Base-by-base conservation (phyloP, 2,113 vertebrate genomes). In the Taurulus bubalis region DNA sequence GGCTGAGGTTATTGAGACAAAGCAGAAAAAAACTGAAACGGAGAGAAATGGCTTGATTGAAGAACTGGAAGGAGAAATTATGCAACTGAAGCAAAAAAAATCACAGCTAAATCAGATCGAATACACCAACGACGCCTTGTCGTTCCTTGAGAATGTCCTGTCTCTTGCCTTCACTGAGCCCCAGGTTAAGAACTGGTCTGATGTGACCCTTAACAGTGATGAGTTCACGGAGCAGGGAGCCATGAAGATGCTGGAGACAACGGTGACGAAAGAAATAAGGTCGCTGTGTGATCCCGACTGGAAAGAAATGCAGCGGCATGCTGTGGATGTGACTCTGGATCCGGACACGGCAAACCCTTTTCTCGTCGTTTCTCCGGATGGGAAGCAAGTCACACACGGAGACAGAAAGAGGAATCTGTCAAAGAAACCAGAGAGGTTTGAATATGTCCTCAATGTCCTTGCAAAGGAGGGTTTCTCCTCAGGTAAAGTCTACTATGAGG, bases 401-500 rank as follows among this genome's bases (percentile, higher is more conserved):
- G 70, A 71, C 36, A 63, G 5, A 1, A 81, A 24, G 32, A 80
- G 4, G 4, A 40, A 5, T 1, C 12, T 71, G 7, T 58, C 20
- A 2, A 38, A 62, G 49, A 72, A 77, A 18, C 67, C 64, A 11
- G 38, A 79, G 53, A 82, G 83, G 53, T 92, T 92, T 55, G 86
- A 81, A 34, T 8, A 68, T 0, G 80, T 85, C 72, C 24, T 60
- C 1, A 90, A 88, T 0, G 70, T 90, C 4, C 53, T 92, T 24
- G 91, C 83, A 26, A 91, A 82, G 16, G 58, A 90, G 38, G 74
- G 85, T 16, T 90, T 93, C 74, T 53, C 71, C 9, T 40, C 67
- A 0, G 83, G 86, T 51, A 90, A 69, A 63, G 87, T 85, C 56
- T 92, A 91, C 79, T 90, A 79, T 16, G 87, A 92, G 49, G 87